Evolutionary conservation across 2,797 vertebrate genomes (phyloP).

Genomic region (Sebastes trivittatus): DNA sequence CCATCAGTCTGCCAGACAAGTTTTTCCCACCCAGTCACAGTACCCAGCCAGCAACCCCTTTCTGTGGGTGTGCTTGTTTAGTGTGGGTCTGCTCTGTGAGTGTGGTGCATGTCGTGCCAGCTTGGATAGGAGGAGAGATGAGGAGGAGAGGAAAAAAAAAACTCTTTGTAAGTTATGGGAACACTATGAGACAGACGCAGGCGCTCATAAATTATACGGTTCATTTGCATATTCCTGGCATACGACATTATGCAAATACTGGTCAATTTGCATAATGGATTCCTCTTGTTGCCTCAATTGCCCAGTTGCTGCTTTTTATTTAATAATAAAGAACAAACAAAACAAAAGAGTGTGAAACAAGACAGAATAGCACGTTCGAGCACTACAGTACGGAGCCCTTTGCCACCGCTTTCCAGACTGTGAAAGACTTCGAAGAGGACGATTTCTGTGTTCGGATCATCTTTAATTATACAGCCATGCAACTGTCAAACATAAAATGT

Average conservation of each 20-base stretch:
- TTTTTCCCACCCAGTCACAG: slow-evolving; percentile 76
- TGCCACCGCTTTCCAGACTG: not conserved
- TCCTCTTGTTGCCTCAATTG: slow-evolving; percentile 93
- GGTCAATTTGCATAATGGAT: slow-evolving; percentile 95
- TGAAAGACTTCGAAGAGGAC: not conserved
- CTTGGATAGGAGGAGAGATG: slow-evolving; percentile 74
- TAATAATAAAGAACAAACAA: slow-evolving; percentile 68
- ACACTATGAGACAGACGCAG: slow-evolving; percentile 91
- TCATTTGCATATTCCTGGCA: slow-evolving; percentile 96
- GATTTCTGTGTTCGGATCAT: slow-evolving; percentile 13
- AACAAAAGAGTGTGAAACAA: slow-evolving; percentile 53
- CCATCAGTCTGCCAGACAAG: slow-evolving; percentile 74
- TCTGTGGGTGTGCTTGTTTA: slow-evolving; percentile 76
- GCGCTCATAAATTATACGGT: slow-evolving; percentile 96
- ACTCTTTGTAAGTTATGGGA: slow-evolving; percentile 94
- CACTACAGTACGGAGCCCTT: not conserved
- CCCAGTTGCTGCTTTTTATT: slow-evolving; percentile 87
- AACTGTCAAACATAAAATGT: slow-evolving; percentile 1
- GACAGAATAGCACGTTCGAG: slow-evolving; percentile 40
- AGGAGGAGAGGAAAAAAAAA: slow-evolving; percentile 55
- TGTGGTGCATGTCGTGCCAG: slow-evolving; percentile 74
- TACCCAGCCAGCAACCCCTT: slow-evolving; percentile 71
- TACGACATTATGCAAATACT: slow-evolving; percentile 98
- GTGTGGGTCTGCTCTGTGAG: slow-evolving; percentile 67
- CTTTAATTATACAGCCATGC: slow-evolving; percentile 25